Conservation (phyloP, 1,140 invertebrate species). For the Drosophila kanapiae region DNA sequence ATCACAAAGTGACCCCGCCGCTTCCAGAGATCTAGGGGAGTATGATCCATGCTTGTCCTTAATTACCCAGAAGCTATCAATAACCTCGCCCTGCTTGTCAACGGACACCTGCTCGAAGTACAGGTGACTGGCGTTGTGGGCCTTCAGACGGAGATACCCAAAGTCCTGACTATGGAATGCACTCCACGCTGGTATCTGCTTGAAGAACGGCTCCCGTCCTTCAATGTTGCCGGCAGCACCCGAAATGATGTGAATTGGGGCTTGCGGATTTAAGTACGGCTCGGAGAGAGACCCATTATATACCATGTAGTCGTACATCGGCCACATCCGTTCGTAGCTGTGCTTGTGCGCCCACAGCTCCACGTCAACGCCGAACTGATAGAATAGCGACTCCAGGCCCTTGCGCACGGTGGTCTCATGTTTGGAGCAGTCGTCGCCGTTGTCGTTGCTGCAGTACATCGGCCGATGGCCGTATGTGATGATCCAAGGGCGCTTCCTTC, state of each 20-base stretch:
- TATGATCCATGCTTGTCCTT: constrained; percentile 88
- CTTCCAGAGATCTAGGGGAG: constrained; percentile 36
- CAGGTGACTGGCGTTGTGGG: constrained; percentile 94
- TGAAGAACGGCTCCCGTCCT: constrained; percentile 86
- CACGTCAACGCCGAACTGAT: constrained; percentile 96
- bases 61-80: constrained; percentile 92
- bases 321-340: constrained; percentile 97
- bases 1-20: constrained; percentile 9
- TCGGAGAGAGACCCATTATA: constrained; percentile 91
- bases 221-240: constrained; percentile 95
- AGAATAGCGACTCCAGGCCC: constrained; percentile 95
- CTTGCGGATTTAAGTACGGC: constrained; percentile 94
- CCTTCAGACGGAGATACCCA: constrained; percentile 95
- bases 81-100: constrained; percentile 90
- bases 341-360: constrained; percentile 99
- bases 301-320: constrained; percentile 94
- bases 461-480: constrained; percentile 97
- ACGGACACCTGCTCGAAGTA: constrained; percentile 97
- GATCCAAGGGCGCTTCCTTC: constrained; percentile 94
- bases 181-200: constrained; percentile 75
- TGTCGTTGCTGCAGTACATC: constrained; percentile 98
- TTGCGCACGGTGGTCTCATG: constrained; percentile 90
- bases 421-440: constrained; percentile 94
- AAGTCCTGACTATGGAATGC: constrained; percentile 88
- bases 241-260: constrained; percentile 96